phyloP scores from a whole-genome alignment of 1,140 invertebrate species.

The Hermetia illucens region DNA sequence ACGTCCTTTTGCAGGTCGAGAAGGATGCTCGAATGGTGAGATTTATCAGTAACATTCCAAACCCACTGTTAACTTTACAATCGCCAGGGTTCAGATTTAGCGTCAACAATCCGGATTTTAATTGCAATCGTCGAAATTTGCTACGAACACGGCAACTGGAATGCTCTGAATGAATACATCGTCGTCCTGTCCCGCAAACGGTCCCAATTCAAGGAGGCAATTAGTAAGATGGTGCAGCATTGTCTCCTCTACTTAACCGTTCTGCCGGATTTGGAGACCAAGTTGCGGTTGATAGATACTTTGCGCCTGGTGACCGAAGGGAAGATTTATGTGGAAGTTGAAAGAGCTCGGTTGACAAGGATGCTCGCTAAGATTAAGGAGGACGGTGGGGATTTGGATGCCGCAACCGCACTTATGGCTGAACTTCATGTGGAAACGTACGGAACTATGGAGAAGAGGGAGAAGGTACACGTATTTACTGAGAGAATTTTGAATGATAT shows the following conservation, averaged over 20 bases:
- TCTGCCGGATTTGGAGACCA: conserved; percentile 69
- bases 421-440: conserved; percentile 96
- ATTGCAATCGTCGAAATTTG: conserved; percentile 85
- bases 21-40: conserved; percentile 89
- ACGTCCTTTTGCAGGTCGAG: conserved; percentile 73
- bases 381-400: conserved; percentile 70
- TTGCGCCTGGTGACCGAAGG: conserved; percentile 85
- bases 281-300: conserved; percentile 87
- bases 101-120: conserved; percentile 76
- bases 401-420: conserved; percentile 80
- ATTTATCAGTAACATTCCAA: conserved; percentile 9
- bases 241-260: conserved; percentile 84
- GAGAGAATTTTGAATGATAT: too few relatives aligned
- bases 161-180: conserved; percentile 82
- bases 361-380: conserved; percentile 84
- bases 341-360: conserved; percentile 82
- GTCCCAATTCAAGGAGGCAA: conserved; percentile 87
- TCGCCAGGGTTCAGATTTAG: conserved; percentile 65
- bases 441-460: conserved; percentile 91
- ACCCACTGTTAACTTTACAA: neutral
- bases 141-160: conserved; percentile 80
- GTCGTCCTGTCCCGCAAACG: conserved; percentile 70
- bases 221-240: conserved; percentile 96
- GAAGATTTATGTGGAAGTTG: conserved; percentile 98
- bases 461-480: too few relatives aligned